Evolutionary conservation across 2,113 vertebrate species (phyloP).

Genomic region (Zapornia atra): DNA sequence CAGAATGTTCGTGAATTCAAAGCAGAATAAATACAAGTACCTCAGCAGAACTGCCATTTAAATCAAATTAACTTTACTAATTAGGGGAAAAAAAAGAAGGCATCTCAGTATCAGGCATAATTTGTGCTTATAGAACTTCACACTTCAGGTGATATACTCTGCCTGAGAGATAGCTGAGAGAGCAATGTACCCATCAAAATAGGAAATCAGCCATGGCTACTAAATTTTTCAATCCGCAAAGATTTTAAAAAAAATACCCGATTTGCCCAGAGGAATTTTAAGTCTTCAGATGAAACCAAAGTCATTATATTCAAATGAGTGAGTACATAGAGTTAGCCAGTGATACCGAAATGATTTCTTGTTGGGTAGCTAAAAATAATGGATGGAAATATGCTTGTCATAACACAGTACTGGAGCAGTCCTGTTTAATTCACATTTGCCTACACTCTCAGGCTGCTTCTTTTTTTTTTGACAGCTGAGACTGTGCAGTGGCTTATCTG

Average conservation of each 20-base stretch:
- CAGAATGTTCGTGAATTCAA: conserved; percentile 48
- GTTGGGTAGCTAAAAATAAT: conserved; percentile 43
- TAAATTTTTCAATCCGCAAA: conserved; percentile 45
- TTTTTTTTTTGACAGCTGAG: conserved; percentile 13
- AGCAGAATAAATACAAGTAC: conserved; percentile 62
- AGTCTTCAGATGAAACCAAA: conserved; percentile 29
- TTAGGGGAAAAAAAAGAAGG: conserved; percentile 61
- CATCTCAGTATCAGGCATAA: conserved; percentile 64
- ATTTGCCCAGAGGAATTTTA: conserved; percentile 44
- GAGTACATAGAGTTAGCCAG: conserved; percentile 39
- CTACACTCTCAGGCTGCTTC: not conserved
- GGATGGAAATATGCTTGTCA: conserved; percentile 32
- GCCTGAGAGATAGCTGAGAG: conserved; percentile 60
- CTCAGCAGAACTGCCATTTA: conserved; percentile 73
- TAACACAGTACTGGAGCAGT: not conserved
- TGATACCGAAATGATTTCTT: conserved; percentile 53
- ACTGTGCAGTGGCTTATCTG: not conserved
- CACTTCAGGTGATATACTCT: conserved; percentile 62
- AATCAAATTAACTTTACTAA: conserved; percentile 78
- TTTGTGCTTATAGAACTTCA: conserved; percentile 66
- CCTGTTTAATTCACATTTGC: not conserved
- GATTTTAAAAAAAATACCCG: not conserved
- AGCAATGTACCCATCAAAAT: conserved; percentile 51
- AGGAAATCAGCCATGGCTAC: conserved; percentile 43
- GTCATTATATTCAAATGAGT: conserved; percentile 61